Evolutionary conservation across 2,113 vertebrate species (phyloP), one percentile per base, ranked within the genome.

Genomic region (Myotis davidii): DNA sequence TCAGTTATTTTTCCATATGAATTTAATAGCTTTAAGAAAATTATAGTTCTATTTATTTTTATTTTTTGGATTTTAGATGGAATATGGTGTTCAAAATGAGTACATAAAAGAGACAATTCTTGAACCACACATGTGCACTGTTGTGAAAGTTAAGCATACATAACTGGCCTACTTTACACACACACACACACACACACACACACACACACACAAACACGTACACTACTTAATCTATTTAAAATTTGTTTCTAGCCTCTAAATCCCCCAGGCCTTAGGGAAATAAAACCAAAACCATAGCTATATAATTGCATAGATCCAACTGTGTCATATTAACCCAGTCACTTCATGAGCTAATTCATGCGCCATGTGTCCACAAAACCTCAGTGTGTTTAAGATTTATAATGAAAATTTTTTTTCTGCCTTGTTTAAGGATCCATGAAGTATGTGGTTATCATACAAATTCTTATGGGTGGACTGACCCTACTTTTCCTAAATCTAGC

Each of bases 301-400:
- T 83, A 81, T 94, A 91, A 97, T 84, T 96, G 69, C 74, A 91
- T 79, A 94, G 54, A 76, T 91, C 61, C 83, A 91, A 93, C 72
- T 85, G 45, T 95, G 59, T 88, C 65, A 27, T 94, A 54, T 81
- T 95, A 93, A 45, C 59, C 21, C 59, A 95, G 21, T 93, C 50
- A 78, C 25, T 94, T 94, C 82, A 69, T 85, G 61, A 95, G 52
- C 50, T 92, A 94, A 67, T 91, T 90, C 70, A 67, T 37, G 52
- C 37, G 20, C 37, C 37, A 76, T 48, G 34, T 42, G n/a, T 73
- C 50, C 48, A 87, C 50, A 91, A 91, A 79, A 23, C 20, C 70
- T 93, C 64, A 59, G 11, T 88, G 29, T 73, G 14, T 67, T 94
- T 93, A 90, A 90, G 67, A 79, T 88, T 95, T 72, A 94, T 84